Evolutionary conservation across 2,113 vertebrate species (phyloP), one percentile per base, ranked within the genome.

Genomic region (Plotosus lineatus): DNA sequence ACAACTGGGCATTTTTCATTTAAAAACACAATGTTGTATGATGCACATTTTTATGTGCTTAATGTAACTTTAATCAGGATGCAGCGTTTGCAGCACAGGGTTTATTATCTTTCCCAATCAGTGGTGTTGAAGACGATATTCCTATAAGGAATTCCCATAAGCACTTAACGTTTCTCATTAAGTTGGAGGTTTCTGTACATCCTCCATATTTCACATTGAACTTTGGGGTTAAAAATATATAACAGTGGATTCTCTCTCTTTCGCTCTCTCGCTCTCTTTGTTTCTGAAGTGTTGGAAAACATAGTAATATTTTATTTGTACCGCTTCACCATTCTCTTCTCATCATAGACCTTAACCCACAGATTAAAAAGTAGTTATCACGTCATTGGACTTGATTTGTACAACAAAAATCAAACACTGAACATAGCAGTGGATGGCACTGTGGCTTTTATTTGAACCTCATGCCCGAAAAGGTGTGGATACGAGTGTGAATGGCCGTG

Each of bases 281-380:
- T 42, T n/a, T n/a, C 23, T 17, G 38, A 12, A 17, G 51, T 11
- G 28, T 33, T 26, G 19, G 31, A 65, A n/a, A 69, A 31, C 36
- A 31, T 69, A 36, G 42, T 31, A 14, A 6, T 78, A 17, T 78
- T 78, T 28, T 31, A 36, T 31, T 66, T 31, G 50, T 69, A 1
- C 63, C 42, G 31, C 28, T 36, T 19, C 44, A 72, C 15, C 15
- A 33, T 33, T 72, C 26, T 56, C 51, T 58, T 6, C 19, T 56
- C 28, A 66, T 48, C n/a, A 63, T 56, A 7, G 68, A 42, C 26
- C 77, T 42, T 4, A 33, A 36, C 26, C 65, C 12, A 19, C 31
- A 42, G 73, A 79, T 44, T 56, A 66, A 73, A 60, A 69, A 58
- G 48, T 50, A 81, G 81, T 83, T 60, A 87, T 17, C 82, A 85